A percentile compares a stretch with the other conserved stretches of the same genome.
Conservation (phyloP, 2,888 invertebrate genomes). For the Lutraria lutraria region DNA sequence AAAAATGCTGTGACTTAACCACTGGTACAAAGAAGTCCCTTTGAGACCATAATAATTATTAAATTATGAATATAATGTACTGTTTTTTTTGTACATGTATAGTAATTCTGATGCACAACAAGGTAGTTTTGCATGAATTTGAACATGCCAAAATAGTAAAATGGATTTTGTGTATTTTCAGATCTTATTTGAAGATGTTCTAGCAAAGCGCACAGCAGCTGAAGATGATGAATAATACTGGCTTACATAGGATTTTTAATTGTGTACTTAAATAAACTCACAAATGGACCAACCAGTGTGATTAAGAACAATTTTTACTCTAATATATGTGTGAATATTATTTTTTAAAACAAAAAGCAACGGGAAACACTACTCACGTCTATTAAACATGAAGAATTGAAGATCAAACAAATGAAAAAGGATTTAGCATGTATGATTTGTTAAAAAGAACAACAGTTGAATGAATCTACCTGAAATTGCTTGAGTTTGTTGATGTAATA, state of each 20-base stretch:
- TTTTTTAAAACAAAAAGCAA: background rate
- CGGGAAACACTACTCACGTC: too few species aligned
- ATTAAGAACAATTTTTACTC: background rate
- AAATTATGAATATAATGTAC: background rate
- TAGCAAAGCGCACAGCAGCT: background rate
- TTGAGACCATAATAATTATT: background rate
- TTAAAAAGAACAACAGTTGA: too few species aligned
- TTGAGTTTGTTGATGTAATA: too few species aligned
- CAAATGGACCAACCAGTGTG: background rate
- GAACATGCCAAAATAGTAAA: background rate
- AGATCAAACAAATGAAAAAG: too few species aligned
- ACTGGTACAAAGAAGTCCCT: background rate
- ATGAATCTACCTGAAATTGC: too few species aligned
- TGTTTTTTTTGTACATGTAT: too few species aligned
- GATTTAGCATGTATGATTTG: too few species aligned
- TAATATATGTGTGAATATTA: background rate
- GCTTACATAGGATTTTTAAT: conserved; percentile 27
- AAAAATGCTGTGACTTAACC: too few species aligned
- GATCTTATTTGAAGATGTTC: conserved; percentile 29
- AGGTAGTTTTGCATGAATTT: background rate
- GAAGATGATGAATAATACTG: conserved; percentile 28
- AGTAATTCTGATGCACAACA: background rate
- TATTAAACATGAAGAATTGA: too few species aligned
- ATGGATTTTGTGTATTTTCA: conserved; percentile 21
- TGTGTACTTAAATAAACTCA: conserved; percentile 25